phyloP scores from a whole-genome alignment of 2,113 vertebrate species.

The Poecile atricapillus region DNA sequence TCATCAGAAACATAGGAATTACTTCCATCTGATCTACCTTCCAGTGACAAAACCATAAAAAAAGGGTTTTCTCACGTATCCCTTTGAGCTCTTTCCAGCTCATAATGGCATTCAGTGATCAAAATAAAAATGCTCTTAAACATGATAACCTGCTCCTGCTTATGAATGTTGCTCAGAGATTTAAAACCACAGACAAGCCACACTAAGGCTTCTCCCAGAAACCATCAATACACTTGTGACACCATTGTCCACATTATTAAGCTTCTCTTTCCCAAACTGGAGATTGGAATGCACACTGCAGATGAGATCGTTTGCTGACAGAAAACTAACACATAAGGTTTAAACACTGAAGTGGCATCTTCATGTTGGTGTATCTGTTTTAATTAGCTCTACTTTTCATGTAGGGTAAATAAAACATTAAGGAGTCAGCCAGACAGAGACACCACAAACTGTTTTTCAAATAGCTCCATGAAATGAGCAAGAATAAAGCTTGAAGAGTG shows the following conservation, averaged over 20 bases:
- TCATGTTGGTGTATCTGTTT: not conserved
- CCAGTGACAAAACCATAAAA: not conserved
- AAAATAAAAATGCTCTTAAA: not conserved
- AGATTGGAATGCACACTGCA: not conserved
- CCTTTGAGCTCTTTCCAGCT: not conserved
- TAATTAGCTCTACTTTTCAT: conserved; percentile 52
- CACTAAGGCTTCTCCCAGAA: not conserved
- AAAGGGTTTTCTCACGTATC: not conserved
- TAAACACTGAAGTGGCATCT: not conserved
- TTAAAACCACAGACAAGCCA: not conserved
- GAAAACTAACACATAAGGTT: not conserved
- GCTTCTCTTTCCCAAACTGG: not conserved
- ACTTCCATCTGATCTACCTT: not conserved
- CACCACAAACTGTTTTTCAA: conserved; percentile 22
- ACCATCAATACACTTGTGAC: not conserved
- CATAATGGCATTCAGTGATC: not conserved
- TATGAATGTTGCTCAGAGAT: not conserved
- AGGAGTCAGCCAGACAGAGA: conserved; percentile 22
- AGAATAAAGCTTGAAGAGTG: conserved; percentile 50
- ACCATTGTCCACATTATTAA: not conserved
- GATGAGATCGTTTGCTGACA: not conserved
- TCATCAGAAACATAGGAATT: not conserved
- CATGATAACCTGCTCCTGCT: not conserved
- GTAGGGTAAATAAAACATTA: conserved; percentile 46
- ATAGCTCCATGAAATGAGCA: conserved; percentile 61